Percentiles rank a stretch among this genome's conserved stretches.
Evolutionary conservation across 2,888 invertebrate species (phyloP).

Genomic region (Fabriciana adippe): DNA sequence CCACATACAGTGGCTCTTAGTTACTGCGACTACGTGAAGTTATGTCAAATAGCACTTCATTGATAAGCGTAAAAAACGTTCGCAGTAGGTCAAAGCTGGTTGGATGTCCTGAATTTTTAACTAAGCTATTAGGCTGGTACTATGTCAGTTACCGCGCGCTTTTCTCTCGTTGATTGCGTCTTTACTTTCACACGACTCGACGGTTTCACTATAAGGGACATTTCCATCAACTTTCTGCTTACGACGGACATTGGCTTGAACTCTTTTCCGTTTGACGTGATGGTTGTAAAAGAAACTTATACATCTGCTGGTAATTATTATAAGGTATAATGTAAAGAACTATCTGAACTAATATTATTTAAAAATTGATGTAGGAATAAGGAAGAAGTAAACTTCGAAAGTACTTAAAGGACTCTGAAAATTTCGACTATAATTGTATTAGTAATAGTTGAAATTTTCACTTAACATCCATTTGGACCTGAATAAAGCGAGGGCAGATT

Average conservation of each 20-base stretch:
- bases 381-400: too few relatives aligned
- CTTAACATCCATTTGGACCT: too few relatives aligned
- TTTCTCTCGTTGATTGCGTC: constrained; percentile 77
- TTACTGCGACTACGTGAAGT: constrained; percentile 1
- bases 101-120: constrained; percentile 77
- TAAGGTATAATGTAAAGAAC: background rate
- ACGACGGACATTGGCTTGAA: constrained; percentile 42
- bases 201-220: constrained; percentile 58
- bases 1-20: background rate
- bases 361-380: too few relatives aligned
- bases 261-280: constrained; percentile 12
- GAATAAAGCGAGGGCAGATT: too few relatives aligned
- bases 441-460: too few relatives aligned
- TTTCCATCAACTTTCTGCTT: constrained; percentile 57
- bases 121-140: constrained; percentile 65
- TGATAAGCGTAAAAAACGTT: constrained; percentile 13
- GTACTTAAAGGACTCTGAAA: too few relatives aligned
- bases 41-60: constrained; percentile 5
- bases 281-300: constrained; percentile 3
- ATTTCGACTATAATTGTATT: too few relatives aligned
- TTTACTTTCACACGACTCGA: constrained; percentile 70
- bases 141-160: constrained; percentile 57
- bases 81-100: constrained; percentile 63
- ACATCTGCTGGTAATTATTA: constrained; percentile 4
- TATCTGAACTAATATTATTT: too few relatives aligned